Evolutionary conservation across 2,888 invertebrate genomes (phyloP).

Genomic region (Erebia palarica): DNA sequence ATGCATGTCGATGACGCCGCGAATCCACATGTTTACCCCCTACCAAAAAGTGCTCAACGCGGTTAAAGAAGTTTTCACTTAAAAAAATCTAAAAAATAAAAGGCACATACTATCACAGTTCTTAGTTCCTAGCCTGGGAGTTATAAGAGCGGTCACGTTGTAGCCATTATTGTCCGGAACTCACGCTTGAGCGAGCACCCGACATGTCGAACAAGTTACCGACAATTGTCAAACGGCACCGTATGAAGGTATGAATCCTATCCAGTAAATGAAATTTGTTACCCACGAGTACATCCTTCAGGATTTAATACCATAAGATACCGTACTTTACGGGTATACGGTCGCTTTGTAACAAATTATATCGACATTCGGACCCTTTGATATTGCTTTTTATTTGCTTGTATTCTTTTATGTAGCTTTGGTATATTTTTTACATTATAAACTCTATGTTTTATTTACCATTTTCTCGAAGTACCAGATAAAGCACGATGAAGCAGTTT

Average conservation of each 20-base stretch:
- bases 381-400: conserved; percentile 1
- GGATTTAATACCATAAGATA: conserved; percentile 32
- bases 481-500: too few relatives aligned
- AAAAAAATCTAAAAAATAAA: too few relatives aligned
- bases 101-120: not conserved
- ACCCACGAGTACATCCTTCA: conserved; percentile 17
- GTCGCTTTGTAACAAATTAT: not conserved
- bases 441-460: not conserved
- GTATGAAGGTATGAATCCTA: conserved; percentile 27
- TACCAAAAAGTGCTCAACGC: too few relatives aligned
- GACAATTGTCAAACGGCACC: conserved; percentile 56
- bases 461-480: not conserved
- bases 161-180: conserved; percentile 40
- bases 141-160: conserved; percentile 34
- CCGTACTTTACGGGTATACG: conserved; percentile 30
- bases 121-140: conserved; percentile 21
- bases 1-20: too few relatives aligned
- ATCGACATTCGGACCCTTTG: not conserved
- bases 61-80: too few relatives aligned
- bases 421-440: not conserved
- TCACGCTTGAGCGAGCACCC: conserved; percentile 39
- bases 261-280: conserved; percentile 28
- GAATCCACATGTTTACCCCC: too few relatives aligned
- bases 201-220: conserved; percentile 44
- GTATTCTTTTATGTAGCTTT: not conserved